A percentile compares a stretch with the other conserved stretches of the same genome.
Evolutionary conservation across 2,888 invertebrate species (phyloP).

Genomic region (Arrhopalites spinosus): DNA sequence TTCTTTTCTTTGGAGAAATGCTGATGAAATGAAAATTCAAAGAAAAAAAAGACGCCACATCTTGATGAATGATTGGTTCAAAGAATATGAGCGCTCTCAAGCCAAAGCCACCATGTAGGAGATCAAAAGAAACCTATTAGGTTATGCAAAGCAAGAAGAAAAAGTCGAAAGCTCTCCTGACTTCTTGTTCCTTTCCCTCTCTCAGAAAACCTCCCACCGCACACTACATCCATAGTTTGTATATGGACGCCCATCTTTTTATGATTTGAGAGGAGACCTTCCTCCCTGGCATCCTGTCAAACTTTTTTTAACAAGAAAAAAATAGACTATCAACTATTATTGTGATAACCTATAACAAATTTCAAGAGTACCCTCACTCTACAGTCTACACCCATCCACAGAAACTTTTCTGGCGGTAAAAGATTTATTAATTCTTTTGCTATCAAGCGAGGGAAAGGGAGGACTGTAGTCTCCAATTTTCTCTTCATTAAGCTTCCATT

Average conservation of each 20-base stretch:
- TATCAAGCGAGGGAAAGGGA: too few species aligned
- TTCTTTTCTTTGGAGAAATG: conserved; percentile 19
- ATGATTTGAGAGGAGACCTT: neutral
- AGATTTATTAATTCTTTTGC: too few species aligned
- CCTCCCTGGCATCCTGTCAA: neutral
- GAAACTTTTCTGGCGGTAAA: too few species aligned
- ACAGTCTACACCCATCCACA: too few species aligned
- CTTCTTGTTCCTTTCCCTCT: neutral
- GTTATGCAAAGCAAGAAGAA: conserved; percentile 27
- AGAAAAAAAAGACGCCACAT: conserved; percentile 16
- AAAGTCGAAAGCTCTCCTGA: neutral
- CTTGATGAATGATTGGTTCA: conserved; percentile 35
- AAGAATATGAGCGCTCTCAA: conserved; percentile 20
- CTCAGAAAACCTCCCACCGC: neutral
- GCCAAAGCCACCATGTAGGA: neutral
- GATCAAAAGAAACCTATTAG: conserved; percentile 26
- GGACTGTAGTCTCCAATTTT: too few species aligned
- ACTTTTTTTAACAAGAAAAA: neutral
- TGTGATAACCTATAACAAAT: too few species aligned
- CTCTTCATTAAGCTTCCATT: too few species aligned
- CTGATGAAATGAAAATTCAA: conserved; percentile 36
- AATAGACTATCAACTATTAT: too few species aligned
- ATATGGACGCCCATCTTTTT: neutral
- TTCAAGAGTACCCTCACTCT: too few species aligned
- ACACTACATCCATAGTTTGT: too few species aligned